Evolutionary conservation across 2,797 vertebrate species (phyloP).

Genomic region (Agapornis canus): DNA sequence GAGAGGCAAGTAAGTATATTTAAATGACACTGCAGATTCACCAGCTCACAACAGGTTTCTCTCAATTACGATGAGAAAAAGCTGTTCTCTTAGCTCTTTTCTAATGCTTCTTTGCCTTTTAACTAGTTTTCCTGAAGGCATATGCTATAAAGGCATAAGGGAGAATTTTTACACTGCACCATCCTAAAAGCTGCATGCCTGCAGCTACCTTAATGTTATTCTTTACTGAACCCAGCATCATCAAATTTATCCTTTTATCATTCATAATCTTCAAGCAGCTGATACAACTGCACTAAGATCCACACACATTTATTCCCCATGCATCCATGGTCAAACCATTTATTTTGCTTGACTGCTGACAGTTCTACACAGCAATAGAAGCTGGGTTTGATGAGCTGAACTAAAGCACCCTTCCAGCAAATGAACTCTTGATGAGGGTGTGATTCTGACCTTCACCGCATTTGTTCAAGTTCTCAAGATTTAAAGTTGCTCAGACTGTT

Average conservation of each 20-base stretch:
- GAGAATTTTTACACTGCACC: not conserved
- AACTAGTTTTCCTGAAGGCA: slow-evolving; percentile 45
- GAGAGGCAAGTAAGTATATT: not conserved
- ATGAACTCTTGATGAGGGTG: slow-evolving; percentile 21
- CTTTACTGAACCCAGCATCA: slow-evolving; percentile 37
- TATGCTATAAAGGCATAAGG: slow-evolving; percentile 12
- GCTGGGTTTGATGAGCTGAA: slow-evolving; percentile 19
- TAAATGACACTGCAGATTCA: slow-evolving; percentile 27
- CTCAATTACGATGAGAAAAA: slow-evolving; percentile 21
- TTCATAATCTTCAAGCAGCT: slow-evolving; percentile 13
- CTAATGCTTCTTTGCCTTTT: slow-evolving; percentile 50
- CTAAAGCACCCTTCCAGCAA: slow-evolving; percentile 37
- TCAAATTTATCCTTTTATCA: slow-evolving; percentile 27
- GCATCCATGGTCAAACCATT: not conserved
- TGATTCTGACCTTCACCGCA: not conserved
- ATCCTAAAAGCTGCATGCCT: slow-evolving; percentile 25
- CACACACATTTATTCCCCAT: slow-evolving; percentile 6
- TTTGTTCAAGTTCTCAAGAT: not conserved
- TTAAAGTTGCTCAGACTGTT: not conserved
- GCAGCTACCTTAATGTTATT: slow-evolving; percentile 37
- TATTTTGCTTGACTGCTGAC: slow-evolving; percentile 38
- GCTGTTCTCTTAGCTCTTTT: slow-evolving; percentile 16
- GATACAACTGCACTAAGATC: not conserved
- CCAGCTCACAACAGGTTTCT: slow-evolving; percentile 10
- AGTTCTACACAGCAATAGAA: slow-evolving; percentile 5